Evolutionary conservation across 2,113 vertebrate genomes (phyloP).

Genomic region (Gambusia affinis): DNA sequence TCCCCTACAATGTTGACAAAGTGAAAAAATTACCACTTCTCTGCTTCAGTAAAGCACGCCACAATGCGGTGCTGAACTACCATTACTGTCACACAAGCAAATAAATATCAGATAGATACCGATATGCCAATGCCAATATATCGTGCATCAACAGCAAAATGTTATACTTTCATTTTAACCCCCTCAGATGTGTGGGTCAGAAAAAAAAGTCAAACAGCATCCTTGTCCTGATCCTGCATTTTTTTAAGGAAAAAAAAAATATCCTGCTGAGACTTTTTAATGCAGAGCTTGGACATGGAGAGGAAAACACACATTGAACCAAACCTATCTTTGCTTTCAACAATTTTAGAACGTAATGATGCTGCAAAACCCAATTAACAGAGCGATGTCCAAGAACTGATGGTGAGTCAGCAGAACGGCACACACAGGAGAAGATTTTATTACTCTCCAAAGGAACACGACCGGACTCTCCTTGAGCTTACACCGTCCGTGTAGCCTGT

Average conservation of each 20-base stretch:
- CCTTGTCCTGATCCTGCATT: neutral
- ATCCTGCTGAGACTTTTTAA: neutral
- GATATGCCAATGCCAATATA: too few species aligned
- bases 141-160: too few species aligned
- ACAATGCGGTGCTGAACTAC: too few species aligned
- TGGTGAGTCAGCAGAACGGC: conserved; percentile 68
- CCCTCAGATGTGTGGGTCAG: too few species aligned
- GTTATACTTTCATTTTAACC: too few species aligned
- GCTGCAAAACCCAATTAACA: conserved; percentile 50
- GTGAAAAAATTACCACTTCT: too few species aligned
- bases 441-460: conserved; percentile 9
- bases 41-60: too few species aligned
- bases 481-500: conserved; percentile 1
- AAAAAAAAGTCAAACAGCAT: too few species aligned
- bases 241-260: neutral
- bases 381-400: conserved; percentile 41
- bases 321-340: neutral
- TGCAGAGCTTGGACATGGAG: neutral
- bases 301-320: neutral
- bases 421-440: conserved; percentile 17
- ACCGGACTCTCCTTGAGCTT: conserved; percentile 13
- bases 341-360: conserved; percentile 39
- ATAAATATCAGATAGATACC: too few species aligned
- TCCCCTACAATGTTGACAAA: too few species aligned
- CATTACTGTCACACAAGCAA: too few species aligned